Base-by-base conservation (phyloP, 2,888 invertebrate species). In the Tethea ocularis region DNA sequence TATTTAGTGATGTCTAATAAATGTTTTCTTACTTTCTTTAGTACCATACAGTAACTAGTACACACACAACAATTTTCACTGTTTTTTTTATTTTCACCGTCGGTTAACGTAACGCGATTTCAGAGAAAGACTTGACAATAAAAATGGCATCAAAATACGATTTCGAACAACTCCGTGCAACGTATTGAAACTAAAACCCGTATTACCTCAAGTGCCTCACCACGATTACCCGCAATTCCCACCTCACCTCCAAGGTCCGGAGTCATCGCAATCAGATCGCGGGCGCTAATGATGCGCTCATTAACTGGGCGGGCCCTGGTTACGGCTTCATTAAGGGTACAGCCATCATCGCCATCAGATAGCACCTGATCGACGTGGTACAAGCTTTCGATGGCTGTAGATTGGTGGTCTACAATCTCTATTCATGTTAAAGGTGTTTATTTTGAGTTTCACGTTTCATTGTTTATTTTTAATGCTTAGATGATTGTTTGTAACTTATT, bases 251-350 rank as follows among this genome's bases (percentile, higher is more conserved):
- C 10, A 64, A 71, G 68, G 74, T 74, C 64, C 62, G 68, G 66
- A 70, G 69, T 66, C 71, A 73, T 69, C 64, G 66, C 73, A 75
- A 79, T 79, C 71, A 62, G 71, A 71, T 69, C 61, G 61, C 29
- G 29, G 38, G 58, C 62, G 63, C 67, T 76, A 75, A 78, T 70
- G 70, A 74, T 64, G 66, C 58, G 61, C 65, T 74, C 72, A 74
- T 77, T 77, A 74, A 69, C 64, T 68, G 51, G 56, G 33, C 52
- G 52, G 20, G 8, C 54, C 55, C 52, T 33, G 46, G 55, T 59
- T 57, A 59, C 41, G 33, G 57, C 62, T 62, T 62, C 59, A 62
- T 59, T 59, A 57, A 33, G 20, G 57, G 46, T n/a, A n/a, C 46
- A 24, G 46, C 53, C 41, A 56, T 58, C 56, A 58, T 56, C 56